phyloP scores from a whole-genome alignment of 2,797 vertebrate genomes.

The Poecile montanus region DNA sequence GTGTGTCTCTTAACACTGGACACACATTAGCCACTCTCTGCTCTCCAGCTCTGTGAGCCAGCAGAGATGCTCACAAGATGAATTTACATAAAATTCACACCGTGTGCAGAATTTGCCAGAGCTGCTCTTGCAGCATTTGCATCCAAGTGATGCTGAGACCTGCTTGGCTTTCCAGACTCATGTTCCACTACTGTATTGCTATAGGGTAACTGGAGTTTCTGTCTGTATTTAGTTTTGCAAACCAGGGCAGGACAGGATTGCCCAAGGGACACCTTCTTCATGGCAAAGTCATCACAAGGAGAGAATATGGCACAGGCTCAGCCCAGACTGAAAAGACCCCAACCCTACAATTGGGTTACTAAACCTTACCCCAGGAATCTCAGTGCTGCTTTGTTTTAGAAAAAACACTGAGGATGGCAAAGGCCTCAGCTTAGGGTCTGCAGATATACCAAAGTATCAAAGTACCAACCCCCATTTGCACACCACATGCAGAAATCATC shows the following conservation, averaged over 20 bases:
- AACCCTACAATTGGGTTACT: fast-evolving
- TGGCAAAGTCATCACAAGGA: background rate
- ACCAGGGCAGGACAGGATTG: background rate
- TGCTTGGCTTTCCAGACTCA: background rate
- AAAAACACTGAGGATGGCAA: background rate
- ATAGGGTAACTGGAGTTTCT: background rate
- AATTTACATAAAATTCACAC: background rate
- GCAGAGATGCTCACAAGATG: background rate
- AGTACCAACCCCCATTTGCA: background rate
- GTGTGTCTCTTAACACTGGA: background rate
- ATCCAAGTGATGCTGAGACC: background rate
- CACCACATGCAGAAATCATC: background rate
- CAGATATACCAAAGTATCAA: background rate
- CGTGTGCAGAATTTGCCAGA: background rate
- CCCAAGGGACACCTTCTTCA: background rate
- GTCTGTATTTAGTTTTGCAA: background rate
- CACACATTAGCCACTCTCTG: background rate
- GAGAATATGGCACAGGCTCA: fast-evolving
- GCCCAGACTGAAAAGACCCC: background rate
- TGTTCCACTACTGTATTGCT: fast-evolving
- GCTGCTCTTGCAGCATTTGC: background rate
- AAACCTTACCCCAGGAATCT: background rate
- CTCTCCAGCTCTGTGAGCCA: background rate
- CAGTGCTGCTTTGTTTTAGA: background rate
- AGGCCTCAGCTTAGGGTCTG: background rate